Percentiles rank a stretch among this genome's conserved stretches.
These are phyloP conservation scores for Poecilus cupreus DNA, from an alignment of 2,888 invertebrate species.

Conservation along the genomic window DNA sequence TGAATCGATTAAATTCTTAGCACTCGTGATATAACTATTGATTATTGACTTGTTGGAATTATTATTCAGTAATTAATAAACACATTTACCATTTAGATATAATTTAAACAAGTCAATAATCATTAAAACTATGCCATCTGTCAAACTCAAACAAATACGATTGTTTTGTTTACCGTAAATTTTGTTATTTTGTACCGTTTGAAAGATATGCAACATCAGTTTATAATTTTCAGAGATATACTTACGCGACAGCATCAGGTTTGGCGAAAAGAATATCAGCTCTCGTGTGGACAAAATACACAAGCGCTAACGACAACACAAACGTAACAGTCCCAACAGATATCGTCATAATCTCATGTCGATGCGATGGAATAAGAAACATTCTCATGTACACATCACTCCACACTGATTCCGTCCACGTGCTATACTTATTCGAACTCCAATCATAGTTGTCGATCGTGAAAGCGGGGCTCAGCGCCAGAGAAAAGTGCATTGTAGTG, in stretches of 20 bases:
- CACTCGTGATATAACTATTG: too few species aligned
- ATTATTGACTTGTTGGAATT: too few species aligned
- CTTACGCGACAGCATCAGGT: slow-evolving; percentile 48
- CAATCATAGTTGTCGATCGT: slow-evolving; percentile 83
- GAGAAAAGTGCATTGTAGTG: slow-evolving; percentile 83
- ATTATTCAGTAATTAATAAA: too few species aligned
- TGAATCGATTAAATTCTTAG: too few species aligned
- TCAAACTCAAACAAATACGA: too few species aligned
- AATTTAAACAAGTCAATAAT: too few species aligned
- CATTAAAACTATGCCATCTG: too few species aligned
- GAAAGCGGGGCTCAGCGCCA: slow-evolving; percentile 90
- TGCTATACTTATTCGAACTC: slow-evolving; percentile 84
- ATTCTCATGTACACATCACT: slow-evolving; percentile 82
- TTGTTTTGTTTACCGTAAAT: too few species aligned
- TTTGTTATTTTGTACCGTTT: too few species aligned
- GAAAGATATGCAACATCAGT: too few species aligned
- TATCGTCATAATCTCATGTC: slow-evolving; percentile 75
- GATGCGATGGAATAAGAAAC: slow-evolving; percentile 83
- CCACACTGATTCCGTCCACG: slow-evolving; percentile 95
- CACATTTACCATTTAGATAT: too few species aligned
- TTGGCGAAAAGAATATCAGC: slow-evolving; percentile 73
- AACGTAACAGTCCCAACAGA: slow-evolving; percentile 75
- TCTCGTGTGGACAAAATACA: slow-evolving; percentile 74
- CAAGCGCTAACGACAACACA: slow-evolving; percentile 73
- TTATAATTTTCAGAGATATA: background rate